A percentile compares a stretch with the other conserved stretches of the same genome.
phyloP scores from a whole-genome alignment of 1,140 invertebrate species.

The Aphelinus atriplicis region DNA sequence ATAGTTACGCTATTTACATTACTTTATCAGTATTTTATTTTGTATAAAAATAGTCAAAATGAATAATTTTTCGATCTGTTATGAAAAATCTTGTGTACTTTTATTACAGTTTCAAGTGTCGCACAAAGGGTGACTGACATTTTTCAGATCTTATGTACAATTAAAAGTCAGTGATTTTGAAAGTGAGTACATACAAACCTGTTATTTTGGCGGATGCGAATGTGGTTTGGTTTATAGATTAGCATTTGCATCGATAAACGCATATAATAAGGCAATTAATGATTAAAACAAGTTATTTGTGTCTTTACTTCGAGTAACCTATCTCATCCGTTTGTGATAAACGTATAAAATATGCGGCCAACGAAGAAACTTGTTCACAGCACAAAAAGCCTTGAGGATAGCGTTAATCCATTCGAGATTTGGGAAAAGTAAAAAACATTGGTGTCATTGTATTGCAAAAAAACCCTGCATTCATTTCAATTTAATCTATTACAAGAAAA shows the following conservation, averaged over 20 bases:
- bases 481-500: neutral
- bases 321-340: constrained; percentile 40
- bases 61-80: too few relatives aligned
- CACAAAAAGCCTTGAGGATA: constrained; percentile 26
- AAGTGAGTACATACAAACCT: neutral
- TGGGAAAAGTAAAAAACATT: constrained; percentile 1
- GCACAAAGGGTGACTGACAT: too few relatives aligned
- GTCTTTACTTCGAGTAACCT: constrained; percentile 33
- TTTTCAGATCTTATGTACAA: too few relatives aligned
- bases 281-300: constrained; percentile 30
- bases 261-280: constrained; percentile 23
- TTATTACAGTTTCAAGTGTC: too few relatives aligned
- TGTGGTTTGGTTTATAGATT: constrained; percentile 9
- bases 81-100: too few relatives aligned
- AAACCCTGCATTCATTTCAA: neutral
- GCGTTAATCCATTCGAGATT: constrained; percentile 29
- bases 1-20: too few relatives aligned
- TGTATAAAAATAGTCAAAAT: too few relatives aligned
- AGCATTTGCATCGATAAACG: constrained; percentile 7
- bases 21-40: too few relatives aligned
- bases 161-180: too few relatives aligned
- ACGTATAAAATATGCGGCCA: constrained; percentile 32
- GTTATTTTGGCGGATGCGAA: constrained; percentile 7
- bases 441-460: neutral
- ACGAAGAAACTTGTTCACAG: constrained; percentile 29